Base-by-base conservation (phyloP, 2,113 vertebrate species). In the Lepus americanus region DNA sequence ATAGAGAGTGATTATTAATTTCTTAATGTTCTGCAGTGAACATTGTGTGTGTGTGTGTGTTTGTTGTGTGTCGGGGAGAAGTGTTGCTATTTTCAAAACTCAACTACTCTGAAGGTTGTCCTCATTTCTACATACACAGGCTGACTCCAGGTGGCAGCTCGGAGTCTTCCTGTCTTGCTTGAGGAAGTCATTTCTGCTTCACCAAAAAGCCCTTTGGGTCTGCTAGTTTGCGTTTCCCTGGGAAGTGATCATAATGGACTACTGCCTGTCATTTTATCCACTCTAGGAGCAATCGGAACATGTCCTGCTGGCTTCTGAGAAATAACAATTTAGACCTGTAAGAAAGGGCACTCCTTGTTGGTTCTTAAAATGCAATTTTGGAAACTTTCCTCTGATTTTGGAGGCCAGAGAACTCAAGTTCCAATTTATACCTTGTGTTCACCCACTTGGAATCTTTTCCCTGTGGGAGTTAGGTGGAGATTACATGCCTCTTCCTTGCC, bases 1-100 rank as follows among this genome's bases (percentile, higher is more conserved):
- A 94, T 79, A 74, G 74, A 17, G 51, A 84, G 64, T 4, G 23
- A 89, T 81, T 91, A 19, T 82, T 78, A 19, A n/a, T 78, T 90
- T 63, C 22, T 87, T 16, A 84, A 55, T 80, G n/a, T 85, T 85
- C 49, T 39, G n/a, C n/a, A 49, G 17, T 70, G 73, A 63, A 84
- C 84, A 80, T 49, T 44, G 44, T 44, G 44, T 44, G 39, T 44
- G 39, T 39, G 39, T 44, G 44, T 44, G 44, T 44, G 44, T 44
- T 44, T 44, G 44, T 44, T 44, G 9, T 74, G 22, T 5, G 29
- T 74, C 51, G 9, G 23, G 31, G 19, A 20, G 17, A 19, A 59
- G 44, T 9, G 3, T 85, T 67, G 7, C 27, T 67, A 31, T 88
- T 91, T 96, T 85, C 11, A 69, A 79, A 74, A 27, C 39, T 17